Percentiles rank a stretch among this genome's conserved stretches.
Evolutionary conservation across 2,113 vertebrate species (phyloP).

Genomic region (Chaetops frenatus): DNA sequence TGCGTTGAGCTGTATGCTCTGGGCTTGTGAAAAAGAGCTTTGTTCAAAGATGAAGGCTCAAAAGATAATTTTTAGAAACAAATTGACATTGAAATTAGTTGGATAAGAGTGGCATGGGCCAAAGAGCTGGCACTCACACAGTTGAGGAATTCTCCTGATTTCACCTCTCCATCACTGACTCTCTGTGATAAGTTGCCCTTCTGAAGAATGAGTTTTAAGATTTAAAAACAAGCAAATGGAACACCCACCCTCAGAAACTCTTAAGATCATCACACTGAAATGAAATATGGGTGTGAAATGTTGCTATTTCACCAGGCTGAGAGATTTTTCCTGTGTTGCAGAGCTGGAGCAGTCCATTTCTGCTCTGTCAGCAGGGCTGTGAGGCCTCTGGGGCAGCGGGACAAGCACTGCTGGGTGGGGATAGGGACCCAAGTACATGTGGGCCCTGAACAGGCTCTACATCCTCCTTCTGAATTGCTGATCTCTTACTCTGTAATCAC

Average conservation of each 20-base stretch:
- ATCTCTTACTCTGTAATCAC: neutral
- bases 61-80: neutral
- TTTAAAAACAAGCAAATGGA: neutral
- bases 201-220: neutral
- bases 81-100: neutral
- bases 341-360: neutral
- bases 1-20: neutral
- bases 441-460: accelerated
- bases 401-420: accelerated
- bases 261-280: neutral
- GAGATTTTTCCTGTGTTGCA: neutral
- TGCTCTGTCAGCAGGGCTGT: accelerated
- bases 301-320: neutral
- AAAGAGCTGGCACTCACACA: neutral
- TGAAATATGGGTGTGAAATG: neutral
- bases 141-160: neutral
- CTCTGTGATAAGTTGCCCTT: neutral
- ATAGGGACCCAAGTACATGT: accelerated
- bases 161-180: neutral
- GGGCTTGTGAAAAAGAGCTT: neutral
- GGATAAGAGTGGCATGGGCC: neutral
- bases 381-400: neutral
- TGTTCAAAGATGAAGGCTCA: neutral
- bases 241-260: neutral
- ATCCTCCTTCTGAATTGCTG: neutral